Evolutionary conservation across 2,888 invertebrate species (phyloP), one percentile per base, ranked within the genome.

Genomic region (Phortica magna): DNA sequence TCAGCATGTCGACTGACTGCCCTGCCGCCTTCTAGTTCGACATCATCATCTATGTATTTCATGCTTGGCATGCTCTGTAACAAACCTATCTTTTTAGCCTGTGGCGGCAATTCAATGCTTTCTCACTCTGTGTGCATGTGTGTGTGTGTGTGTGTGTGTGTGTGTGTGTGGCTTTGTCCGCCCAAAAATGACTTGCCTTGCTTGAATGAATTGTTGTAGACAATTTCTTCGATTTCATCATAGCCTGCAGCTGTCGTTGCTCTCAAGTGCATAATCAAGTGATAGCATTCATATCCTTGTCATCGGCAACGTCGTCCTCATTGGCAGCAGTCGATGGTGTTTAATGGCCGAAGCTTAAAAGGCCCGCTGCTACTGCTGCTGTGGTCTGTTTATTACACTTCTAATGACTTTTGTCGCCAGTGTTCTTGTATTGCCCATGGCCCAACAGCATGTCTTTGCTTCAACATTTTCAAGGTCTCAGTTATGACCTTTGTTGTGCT

Each of bases 251-350:
- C 7, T n/a, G 59, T 59, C 14, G 6, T 59, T 59, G 42, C 42
- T 42, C 67, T 67, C 42, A 42, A 67, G 67, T 67, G 67, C 42
- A 67, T 67, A 67, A 67, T 67, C 67, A 67, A 67, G 41, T 42
- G 41, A 42, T 67, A 67, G 3, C 48, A 48, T 48, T 48, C 48
- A 48, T 48, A 48, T 14, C 9, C 10, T 48, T 48, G 48, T 48
- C 48, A 48, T 12, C 14, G 48, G 3, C 48, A 48, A 43, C 10
- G 43, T 48, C 10, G 10, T 48, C 48, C 3, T 2, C 48, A 48
- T 48, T 14, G 48, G 48, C 48, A 48, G 48, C 14, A 12, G 48
- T 2, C 14, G n/a, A n/a, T n/a, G n/a, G n/a, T n/a, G n/a, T n/a
- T n/a, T n/a, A n/a, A 12, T 1, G 7, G 48, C 14, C 14, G 0